phyloP scores from a whole-genome alignment of 2,888 invertebrate species.

The Nasonovia ribisnigri region DNA sequence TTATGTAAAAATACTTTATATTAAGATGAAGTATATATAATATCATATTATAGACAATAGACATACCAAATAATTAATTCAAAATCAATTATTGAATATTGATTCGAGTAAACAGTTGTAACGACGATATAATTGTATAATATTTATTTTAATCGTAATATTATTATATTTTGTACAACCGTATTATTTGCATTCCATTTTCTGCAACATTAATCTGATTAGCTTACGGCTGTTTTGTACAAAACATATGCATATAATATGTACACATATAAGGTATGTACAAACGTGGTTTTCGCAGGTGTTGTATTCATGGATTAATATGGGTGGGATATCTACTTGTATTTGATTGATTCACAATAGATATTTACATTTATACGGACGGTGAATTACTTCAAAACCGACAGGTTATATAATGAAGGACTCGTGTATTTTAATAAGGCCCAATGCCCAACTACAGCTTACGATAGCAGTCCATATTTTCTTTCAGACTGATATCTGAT shows the following conservation, averaged over 20 bases:
- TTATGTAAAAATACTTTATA: neutral
- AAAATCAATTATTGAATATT: neutral
- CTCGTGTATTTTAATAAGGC: neutral
- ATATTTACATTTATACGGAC: slow-evolving; percentile 22
- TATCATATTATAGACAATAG: neutral
- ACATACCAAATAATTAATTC: neutral
- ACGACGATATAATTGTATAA: neutral
- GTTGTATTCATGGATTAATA: neutral
- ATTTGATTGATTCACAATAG: slow-evolving; percentile 44
- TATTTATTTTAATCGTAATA: neutral
- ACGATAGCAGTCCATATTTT: too few relatives aligned
- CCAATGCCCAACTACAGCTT: neutral
- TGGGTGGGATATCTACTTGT: neutral
- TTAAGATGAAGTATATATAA: neutral
- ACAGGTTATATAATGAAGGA: slow-evolving; percentile 28
- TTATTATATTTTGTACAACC: neutral
- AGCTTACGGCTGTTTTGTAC: neutral
- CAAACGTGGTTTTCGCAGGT: neutral
- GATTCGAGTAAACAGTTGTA: neutral
- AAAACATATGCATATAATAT: neutral
- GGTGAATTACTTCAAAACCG: neutral
- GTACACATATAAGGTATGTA: neutral
- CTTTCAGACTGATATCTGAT: too few relatives aligned
- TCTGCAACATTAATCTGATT: neutral
- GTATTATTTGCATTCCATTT: neutral